Conservation (phyloP, 2,113 vertebrate genomes). For the Zeus faber region DNA sequence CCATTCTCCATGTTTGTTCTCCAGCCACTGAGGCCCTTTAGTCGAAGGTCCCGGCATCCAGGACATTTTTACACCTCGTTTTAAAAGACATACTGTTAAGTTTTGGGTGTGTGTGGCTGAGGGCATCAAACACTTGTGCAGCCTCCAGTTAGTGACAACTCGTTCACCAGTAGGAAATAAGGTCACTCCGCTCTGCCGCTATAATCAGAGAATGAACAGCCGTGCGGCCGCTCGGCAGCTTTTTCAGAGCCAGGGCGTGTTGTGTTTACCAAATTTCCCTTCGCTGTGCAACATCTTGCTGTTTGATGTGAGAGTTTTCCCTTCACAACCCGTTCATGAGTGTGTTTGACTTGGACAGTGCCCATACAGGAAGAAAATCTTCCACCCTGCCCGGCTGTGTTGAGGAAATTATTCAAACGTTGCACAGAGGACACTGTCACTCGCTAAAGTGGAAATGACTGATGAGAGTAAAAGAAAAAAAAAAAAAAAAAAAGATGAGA, state of each 20-base stretch:
- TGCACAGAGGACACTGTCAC: constrained; percentile 58
- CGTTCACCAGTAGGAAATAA: constrained; percentile 67
- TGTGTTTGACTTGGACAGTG: constrained; percentile 71
- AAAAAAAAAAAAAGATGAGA: constrained; percentile 28
- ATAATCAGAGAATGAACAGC: constrained; percentile 52
- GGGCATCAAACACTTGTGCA: constrained; percentile 63
- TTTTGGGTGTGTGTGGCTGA: constrained; percentile 56
- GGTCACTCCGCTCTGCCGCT: constrained; percentile 49
- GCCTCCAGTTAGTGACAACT: constrained; percentile 57
- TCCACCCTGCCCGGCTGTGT: constrained; percentile 63
- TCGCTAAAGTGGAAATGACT: constrained; percentile 32
- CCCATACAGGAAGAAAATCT: constrained; percentile 68
- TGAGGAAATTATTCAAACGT: constrained; percentile 70
- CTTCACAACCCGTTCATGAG: constrained; percentile 57
- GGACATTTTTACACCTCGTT: constrained; percentile 38
- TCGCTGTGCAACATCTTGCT: constrained; percentile 58
- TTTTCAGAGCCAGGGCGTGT: constrained; percentile 62
- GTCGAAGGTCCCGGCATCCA: constrained; percentile 13
- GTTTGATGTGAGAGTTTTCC: constrained; percentile 69
- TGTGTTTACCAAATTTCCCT: constrained; percentile 68
- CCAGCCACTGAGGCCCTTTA: constrained; percentile 23
- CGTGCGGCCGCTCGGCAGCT: constrained; percentile 29
- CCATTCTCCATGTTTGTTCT: too few species aligned
- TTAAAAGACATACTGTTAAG: constrained; percentile 53
- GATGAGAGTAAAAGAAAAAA: constrained; percentile 28